Conservation (phyloP, 2,888 invertebrate genomes). For the Yponomeuta plumbellus region DNA sequence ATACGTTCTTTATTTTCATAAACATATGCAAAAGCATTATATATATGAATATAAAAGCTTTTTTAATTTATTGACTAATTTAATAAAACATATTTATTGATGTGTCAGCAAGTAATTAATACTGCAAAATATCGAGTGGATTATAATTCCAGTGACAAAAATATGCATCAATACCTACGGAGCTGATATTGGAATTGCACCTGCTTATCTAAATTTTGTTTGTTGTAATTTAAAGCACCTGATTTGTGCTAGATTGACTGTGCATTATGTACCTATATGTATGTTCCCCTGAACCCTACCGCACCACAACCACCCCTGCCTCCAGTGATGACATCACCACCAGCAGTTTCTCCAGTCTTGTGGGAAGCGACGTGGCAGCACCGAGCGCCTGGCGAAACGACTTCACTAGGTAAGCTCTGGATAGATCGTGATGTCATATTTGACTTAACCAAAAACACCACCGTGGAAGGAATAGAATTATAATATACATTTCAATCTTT, state of each 20-base stretch:
- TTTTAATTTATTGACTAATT: no score
- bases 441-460: background rate
- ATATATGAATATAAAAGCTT: no score
- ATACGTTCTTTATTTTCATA: conserved; percentile 29
- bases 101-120: background rate
- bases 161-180: background rate
- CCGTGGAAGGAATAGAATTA: background rate
- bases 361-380: conserved; percentile 47
- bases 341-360: conserved; percentile 63
- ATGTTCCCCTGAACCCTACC: conserved; percentile 55
- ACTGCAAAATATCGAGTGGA: background rate
- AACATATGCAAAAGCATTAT: background rate
- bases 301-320: conserved; percentile 50
- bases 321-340: conserved; percentile 67
- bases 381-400: conserved; percentile 64
- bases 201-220: conserved; percentile 12
- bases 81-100: background rate
- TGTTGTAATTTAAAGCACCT: conserved; percentile 6
- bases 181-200: conserved; percentile 2
- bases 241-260: conserved; percentile 20
- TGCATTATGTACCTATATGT: conserved; percentile 59
- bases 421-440: background rate
- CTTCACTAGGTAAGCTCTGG: conserved; percentile 57
- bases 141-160: background rate
- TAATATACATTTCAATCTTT: background rate